Evolutionary conservation across 2,113 vertebrate genomes (phyloP), one percentile per base, ranked within the genome.

Genomic region (Pluvianellus socialis): DNA sequence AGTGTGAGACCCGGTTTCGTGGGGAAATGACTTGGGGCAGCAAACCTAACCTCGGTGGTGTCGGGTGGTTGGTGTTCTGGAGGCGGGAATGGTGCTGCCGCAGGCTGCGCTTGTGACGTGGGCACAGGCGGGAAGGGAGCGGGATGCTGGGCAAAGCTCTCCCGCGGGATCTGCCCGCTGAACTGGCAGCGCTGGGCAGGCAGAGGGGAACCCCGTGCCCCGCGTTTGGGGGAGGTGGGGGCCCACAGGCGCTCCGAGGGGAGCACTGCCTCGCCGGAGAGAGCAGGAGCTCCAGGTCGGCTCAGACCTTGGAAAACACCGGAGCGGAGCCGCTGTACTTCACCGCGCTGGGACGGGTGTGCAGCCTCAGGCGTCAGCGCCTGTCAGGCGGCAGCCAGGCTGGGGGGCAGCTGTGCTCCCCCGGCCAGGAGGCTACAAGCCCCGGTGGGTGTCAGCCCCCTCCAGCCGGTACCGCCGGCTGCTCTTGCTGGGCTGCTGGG

Each of bases 181-280:
- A 59, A 32, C 17, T 23, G 38, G 55, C 44, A 49, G 49, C 22
- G 49, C 52, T 8, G 53, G 35, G 45, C 50, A 35, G 42, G 58
- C 65, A 82, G 59, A 42, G 71, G 33, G 15, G 65, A 66, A 10
- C 30, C 45, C 67, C 3, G 0, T 19, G 9, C 17, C 56, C 52
- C 26, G 3, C 5, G 0, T 35, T 63, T 33, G 33, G 16, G 4
- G 27, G 28, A 8, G 6, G 2, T 3, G 23, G 49, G 49, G 49
- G 12, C 49, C 49, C 49, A 50, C 49, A 50, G 49, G 49, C 49
- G 23, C 38, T 44, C 8, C 12, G 49, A n/a, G 9, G 26, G 30
- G 24, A 28, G n/a, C 23, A 2, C 8, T 50, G 61, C 16, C 38
- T 70, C 2, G 1, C 17, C 33, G 55, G 21, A 88, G 59, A 24